Conservation (phyloP, 2,888 invertebrate species). For the Sisyra terminalis region DNA sequence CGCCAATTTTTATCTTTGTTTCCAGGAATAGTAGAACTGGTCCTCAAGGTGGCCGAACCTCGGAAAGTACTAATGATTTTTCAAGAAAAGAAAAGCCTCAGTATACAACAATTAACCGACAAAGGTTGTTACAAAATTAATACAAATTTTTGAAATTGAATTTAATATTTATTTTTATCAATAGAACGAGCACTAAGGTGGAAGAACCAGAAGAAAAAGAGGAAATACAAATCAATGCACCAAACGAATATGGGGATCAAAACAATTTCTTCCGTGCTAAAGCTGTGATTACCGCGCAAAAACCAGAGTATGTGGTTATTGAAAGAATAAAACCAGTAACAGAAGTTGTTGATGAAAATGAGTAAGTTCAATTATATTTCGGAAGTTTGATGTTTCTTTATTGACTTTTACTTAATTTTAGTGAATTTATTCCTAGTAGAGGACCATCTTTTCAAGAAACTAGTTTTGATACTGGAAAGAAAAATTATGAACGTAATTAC, state of each 20-base stretch:
- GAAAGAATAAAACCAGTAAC: conserved; percentile 37
- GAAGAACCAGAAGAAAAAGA: conserved; percentile 17
- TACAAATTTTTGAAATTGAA: background rate
- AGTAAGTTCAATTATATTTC: background rate
- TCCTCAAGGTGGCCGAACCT: conserved; percentile 37
- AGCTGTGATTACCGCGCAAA: conserved; percentile 8
- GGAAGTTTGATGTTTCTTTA: background rate
- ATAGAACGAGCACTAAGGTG: conserved; percentile 4
- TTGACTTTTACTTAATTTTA: background rate
- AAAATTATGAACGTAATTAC: conserved; percentile 32
- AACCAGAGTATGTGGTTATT: conserved; percentile 51
- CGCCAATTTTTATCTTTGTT: too few species aligned
- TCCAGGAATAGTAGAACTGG: conserved; percentile 42
- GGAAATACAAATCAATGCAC: conserved; percentile 14
- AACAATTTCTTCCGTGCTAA: background rate
- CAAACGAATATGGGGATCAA: conserved; percentile 15
- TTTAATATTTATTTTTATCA: too few species aligned
- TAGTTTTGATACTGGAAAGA: background rate
- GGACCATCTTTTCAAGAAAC: conserved; percentile 1
- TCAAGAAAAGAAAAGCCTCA: conserved; percentile 25
- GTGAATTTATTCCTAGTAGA: background rate
- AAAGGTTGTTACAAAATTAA: conserved; percentile 15
- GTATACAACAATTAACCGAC: conserved; percentile 23
- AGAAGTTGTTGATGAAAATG: conserved; percentile 16
- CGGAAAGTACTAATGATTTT: conserved; percentile 22